Base-by-base conservation (phyloP, 2,888 invertebrate genomes). In the Caradrina kadenii region DNA sequence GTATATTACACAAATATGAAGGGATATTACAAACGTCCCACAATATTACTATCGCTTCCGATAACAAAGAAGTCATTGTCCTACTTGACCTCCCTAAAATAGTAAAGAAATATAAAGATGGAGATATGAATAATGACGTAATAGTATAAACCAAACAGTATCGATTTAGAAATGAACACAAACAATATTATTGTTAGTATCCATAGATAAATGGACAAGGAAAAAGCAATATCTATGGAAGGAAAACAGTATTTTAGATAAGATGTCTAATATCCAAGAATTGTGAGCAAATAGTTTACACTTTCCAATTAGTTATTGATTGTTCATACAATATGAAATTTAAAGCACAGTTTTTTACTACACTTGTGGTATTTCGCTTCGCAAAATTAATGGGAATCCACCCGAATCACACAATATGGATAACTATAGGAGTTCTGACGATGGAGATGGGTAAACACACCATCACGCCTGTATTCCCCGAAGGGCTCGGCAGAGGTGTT, bases 21-120 rank as follows among this genome's bases (percentile, higher is more conserved):
- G 10, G 54, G 48, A 72, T 49, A 60, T 78, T 72, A 78, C 22
- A 55, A 49, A 66, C 72, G 22, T 11, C 26, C n/a, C 21, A 65
- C 19, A 63, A 79, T 49, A 35, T n/a, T 2, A 31, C 17, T 71
- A 42, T 26, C 22, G 60, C 13, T 39, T 52, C 54, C 63, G 79
- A 81, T 71, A 72, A 66, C 19, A 49, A 39, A 53, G 19, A 39
- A 54, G 63, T 65, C 48, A 71, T 22, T 53, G 65, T 60, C 11
- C 45, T 22, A 19, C 10, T 7, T 52, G 59, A 55, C 42, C 73
- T 59, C 11, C 48, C 15, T 54, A 45, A 26, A 22, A 21, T 22
- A 21, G 35, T 49, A 53, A 54, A 53, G 42, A n/a, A 63, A 69
- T 49, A 53, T 21, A 11, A 63, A 50, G 6, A 53, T 35, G 19